phyloP scores from a whole-genome alignment of 1,140 invertebrate genomes.

The Drosophila mojavensis region DNA sequence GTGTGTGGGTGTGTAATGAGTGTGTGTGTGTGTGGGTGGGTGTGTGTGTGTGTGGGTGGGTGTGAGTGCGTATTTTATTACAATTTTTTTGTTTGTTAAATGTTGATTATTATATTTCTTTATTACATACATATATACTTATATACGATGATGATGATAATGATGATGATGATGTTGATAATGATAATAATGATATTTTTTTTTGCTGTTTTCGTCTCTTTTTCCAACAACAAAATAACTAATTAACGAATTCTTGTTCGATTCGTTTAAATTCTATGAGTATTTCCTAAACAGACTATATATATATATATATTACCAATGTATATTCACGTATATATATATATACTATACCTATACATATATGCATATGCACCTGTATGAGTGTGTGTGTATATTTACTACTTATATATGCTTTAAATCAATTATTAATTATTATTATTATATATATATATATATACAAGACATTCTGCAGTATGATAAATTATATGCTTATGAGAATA shows the following conservation, averaged over 20 bases:
- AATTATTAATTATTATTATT: conserved; percentile 78
- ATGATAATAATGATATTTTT: not conserved
- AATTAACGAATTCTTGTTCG: conserved; percentile 37
- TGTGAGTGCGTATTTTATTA: conserved; percentile 36
- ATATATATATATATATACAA: conserved; percentile 75
- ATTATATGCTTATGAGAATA: conserved; percentile 75
- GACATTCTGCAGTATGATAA: conserved; percentile 81
- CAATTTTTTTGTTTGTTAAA: conserved; percentile 72
- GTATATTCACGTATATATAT: too few relatives aligned
- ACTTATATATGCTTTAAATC: conserved; percentile 76
- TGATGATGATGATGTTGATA: conserved; percentile 2
- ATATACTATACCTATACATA: conserved; percentile 38
- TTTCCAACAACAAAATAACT: conserved; percentile 44
- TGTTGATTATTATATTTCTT: conserved; percentile 73
- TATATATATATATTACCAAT: conserved; percentile 43
- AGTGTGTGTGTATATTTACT: conserved; percentile 30
- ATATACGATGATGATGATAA: conserved; percentile 31
- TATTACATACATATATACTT: conserved; percentile 48
- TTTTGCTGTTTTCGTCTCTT: conserved; percentile 34
- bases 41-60: not conserved
- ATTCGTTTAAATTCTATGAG: conserved; percentile 73
- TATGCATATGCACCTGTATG: conserved; percentile 33
- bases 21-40: conserved; percentile 10
- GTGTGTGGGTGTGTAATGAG: not conserved
- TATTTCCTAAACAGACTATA: conserved; percentile 79